Evolutionary conservation across 1,140 invertebrate species (phyloP).

Genomic region (Acarapis woodi): DNA sequence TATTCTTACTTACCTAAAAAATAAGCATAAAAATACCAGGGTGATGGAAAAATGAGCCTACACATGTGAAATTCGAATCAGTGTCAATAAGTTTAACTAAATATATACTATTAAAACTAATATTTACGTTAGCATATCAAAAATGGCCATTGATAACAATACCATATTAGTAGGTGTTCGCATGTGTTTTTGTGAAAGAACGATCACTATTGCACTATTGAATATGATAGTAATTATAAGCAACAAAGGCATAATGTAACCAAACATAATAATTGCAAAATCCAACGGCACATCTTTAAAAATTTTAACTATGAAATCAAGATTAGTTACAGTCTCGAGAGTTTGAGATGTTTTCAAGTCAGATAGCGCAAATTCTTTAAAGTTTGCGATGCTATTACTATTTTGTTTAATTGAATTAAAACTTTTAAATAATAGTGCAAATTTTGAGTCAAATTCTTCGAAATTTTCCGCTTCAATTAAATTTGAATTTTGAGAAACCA

Average conservation of each 20-base stretch:
- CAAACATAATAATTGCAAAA: conserved; percentile 30
- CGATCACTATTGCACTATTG: conserved; percentile 55
- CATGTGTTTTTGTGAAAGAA: conserved; percentile 30
- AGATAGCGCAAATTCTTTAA: background rate
- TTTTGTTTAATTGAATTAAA: background rate
- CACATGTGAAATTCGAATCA: too few relatives aligned
- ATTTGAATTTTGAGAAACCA: too few relatives aligned
- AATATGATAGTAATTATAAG: conserved; percentile 59
- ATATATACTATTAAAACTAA: too few relatives aligned
- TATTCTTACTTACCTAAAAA: conserved; percentile 53
- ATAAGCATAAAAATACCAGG: conserved; percentile 65
- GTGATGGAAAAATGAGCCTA: conserved; percentile 51
- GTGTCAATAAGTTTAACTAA: too few relatives aligned
- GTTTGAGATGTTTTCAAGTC: background rate
- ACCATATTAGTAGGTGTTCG: conserved; percentile 34
- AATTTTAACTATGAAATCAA: background rate
- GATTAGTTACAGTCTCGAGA: background rate
- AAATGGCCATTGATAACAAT: conserved; percentile 53
- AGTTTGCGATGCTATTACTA: background rate
- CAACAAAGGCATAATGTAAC: conserved; percentile 50
- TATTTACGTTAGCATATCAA: conserved; percentile 72
- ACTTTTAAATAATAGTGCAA: background rate
- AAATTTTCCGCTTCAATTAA: background rate
- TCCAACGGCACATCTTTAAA: conserved; percentile 23
- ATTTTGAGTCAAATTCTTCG: background rate